Conservation (phyloP, 2,888 invertebrate species). For the Drosophila histrio region DNA sequence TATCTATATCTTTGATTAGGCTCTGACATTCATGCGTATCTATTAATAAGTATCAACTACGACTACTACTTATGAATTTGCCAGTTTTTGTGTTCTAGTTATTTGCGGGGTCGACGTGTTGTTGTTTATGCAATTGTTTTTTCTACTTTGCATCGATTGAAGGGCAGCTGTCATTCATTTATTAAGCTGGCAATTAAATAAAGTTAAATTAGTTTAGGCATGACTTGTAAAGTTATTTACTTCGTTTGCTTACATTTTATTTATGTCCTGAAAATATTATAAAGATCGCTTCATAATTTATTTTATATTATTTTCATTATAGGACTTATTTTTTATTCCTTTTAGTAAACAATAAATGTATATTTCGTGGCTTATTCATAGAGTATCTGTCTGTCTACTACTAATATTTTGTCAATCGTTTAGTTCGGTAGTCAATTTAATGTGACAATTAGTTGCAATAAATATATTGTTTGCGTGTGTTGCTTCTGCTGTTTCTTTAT, state of each 20-base stretch:
- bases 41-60: slow-evolving; percentile 11
- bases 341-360: too few species aligned
- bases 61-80: slow-evolving; percentile 7
- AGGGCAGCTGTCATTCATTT: slow-evolving; percentile 2
- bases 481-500: slow-evolving; percentile 4
- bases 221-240: neutral
- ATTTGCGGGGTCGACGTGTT: slow-evolving; percentile 29
- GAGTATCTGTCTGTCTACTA: neutral
- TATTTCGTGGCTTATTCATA: neutral
- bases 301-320: too few species aligned
- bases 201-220: neutral
- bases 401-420: neutral
- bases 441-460: slow-evolving; percentile 67
- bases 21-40: slow-evolving; percentile 24
- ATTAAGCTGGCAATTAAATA: neutral
- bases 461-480: slow-evolving; percentile 60
- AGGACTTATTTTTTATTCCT: neutral
- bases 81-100: slow-evolving; percentile 26
- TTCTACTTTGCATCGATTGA: neutral
- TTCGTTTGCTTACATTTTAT: too few species aligned
- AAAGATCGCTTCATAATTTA: too few species aligned
- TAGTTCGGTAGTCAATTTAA: slow-evolving; percentile 36
- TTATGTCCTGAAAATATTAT: neutral
- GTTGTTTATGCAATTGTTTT: slow-evolving; percentile 38
- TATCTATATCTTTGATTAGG: slow-evolving; percentile 19